Conservation (phyloP, 1,140 invertebrate species). For the Brachionus rotundiformis region DNA sequence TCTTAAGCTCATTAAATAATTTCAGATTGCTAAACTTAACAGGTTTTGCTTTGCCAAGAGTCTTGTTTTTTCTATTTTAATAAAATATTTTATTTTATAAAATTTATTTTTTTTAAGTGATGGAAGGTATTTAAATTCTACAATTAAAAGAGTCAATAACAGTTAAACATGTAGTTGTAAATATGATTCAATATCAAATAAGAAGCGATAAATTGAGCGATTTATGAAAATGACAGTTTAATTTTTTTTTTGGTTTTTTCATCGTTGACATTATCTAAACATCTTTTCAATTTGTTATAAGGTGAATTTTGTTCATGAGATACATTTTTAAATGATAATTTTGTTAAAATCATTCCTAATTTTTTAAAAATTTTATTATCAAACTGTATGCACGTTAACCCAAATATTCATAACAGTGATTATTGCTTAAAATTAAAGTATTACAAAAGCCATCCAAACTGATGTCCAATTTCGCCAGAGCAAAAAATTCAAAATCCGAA, state of each 20-base stretch:
- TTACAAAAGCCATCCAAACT: conserved; percentile 7
- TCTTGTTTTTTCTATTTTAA: neutral
- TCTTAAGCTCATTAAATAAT: neutral
- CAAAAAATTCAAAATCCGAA: conserved; percentile 17
- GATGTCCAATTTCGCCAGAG: conserved; percentile 13
- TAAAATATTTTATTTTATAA: neutral
- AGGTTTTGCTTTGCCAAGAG: neutral
- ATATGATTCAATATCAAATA: neutral
- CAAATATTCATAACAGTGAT: neutral
- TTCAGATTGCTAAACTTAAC: neutral
- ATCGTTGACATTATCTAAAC: neutral
- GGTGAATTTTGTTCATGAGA: conserved; percentile 9
- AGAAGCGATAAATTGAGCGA: neutral
- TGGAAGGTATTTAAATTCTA: neutral
- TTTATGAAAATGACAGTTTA: neutral
- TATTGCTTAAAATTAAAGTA: neutral
- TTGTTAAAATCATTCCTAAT: conserved; percentile 21
- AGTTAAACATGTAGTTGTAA: neutral
- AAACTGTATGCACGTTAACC: neutral
- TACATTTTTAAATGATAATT: conserved; percentile 2
- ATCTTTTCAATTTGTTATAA: neutral
- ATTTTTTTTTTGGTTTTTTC: neutral
- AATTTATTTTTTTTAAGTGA: neutral
- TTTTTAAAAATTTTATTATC: neutral
- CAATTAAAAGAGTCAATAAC: neutral